Evolutionary conservation across 2,888 invertebrate genomes (phyloP), one percentile per base, ranked within the genome.

Genomic region (Lycophotia porphyrea): DNA sequence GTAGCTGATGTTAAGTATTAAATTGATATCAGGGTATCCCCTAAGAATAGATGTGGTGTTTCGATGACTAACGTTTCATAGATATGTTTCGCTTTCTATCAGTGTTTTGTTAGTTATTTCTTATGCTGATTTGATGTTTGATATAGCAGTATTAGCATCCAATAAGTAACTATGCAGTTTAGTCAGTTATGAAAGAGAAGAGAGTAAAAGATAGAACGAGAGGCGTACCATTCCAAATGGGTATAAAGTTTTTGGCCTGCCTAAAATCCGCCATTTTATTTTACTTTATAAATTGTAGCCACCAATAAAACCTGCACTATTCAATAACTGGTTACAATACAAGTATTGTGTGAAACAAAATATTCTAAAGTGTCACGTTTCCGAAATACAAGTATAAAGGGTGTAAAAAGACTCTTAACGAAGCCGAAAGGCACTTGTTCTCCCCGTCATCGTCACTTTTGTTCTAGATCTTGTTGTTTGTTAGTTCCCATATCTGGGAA

Each of bases 1-100:
- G 93, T 95, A 95, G 94, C 89, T 90, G 89, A 90, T 88, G 89
- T 85, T 91, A 93, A 91, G 89, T 92, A 92, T 91, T 90, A 92
- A 94, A 93, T 94, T 93, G 93, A 95, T 95, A 96, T 96, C 96
- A 96, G 96, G 96, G 96, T 96, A 96, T 94, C 93, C 95, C 95
- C 95, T 92, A 91, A 89, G 87, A 82, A 88, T 90, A 90, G 87
- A 88, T 80, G 82, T 80, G 89, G 90, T 91, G 93, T 91, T 91
- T 91, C 87, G 74, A 84, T 90, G 90, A 91, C 90, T 90, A 89
- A 91, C 87, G 88, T 90, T 91, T 89, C 83, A 82, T 85, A 71
- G 21, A 42, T 52, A 2, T n/a, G 8, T 65, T 13, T 24, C 2
- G 13, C 27, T 76, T 78, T 47, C 1, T 27, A 24, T 9, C 0